Percentiles rank a stretch among this genome's conserved stretches.
Conservation (phyloP, 2,113 vertebrate genomes). For the Peucedramus taeniatus region DNA sequence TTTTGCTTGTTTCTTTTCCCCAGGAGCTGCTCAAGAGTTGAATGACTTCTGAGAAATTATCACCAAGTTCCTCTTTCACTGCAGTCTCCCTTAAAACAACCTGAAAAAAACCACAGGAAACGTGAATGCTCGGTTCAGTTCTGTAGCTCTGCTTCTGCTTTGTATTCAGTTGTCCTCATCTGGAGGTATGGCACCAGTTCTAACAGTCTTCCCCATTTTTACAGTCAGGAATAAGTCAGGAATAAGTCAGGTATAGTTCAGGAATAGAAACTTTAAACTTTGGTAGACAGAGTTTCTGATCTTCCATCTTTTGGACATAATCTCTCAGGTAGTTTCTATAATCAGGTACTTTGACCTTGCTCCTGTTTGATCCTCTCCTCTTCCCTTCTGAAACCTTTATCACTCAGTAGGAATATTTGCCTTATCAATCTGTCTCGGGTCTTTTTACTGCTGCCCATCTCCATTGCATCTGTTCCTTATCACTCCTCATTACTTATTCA, state of each 20-base stretch:
- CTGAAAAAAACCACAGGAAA: not conserved
- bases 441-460: not conserved
- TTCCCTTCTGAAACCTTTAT: not conserved
- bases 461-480: not conserved
- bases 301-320: not conserved
- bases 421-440: not conserved
- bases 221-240: not conserved
- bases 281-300: not conserved
- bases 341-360: not conserved
- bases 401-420: not conserved
- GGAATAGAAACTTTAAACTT: not conserved
- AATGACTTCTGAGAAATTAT: not conserved
- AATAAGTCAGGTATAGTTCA: not conserved
- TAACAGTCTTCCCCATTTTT: not conserved
- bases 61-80: not conserved
- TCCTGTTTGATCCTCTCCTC: not conserved
- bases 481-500: not conserved
- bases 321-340: not conserved
- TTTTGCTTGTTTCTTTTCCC: not conserved
- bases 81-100: not conserved
- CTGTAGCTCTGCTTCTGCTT: not conserved
- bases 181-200: not conserved
- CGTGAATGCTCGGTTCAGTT: fast-evolving
- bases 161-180: not conserved
- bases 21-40: not conserved